A percentile compares a stretch with the other conserved stretches of the same genome.
Conservation (phyloP, 2,113 vertebrate genomes). For the Noturus placidus region DNA sequence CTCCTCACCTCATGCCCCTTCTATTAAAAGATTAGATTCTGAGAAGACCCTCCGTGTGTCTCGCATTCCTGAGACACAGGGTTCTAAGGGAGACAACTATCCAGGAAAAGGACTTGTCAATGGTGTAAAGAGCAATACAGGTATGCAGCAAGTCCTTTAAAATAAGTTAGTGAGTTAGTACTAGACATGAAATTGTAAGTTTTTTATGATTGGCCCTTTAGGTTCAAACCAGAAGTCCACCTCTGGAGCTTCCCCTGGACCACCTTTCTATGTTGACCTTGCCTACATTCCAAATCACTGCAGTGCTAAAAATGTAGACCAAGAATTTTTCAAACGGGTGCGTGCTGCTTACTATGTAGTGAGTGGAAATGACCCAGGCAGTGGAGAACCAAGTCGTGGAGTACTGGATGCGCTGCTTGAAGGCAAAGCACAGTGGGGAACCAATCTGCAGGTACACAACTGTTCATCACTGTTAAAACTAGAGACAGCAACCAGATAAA, state of each 20-base stretch:
- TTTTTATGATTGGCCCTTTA: conserved; percentile 43
- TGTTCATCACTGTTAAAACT: neutral
- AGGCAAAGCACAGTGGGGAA: conserved; percentile 95
- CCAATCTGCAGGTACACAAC: conserved; percentile 87
- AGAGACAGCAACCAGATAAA: neutral
- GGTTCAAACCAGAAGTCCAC: conserved; percentile 67
- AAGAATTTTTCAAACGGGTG: conserved; percentile 93
- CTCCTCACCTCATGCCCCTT: conserved; percentile 73
- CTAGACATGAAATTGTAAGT: neutral
- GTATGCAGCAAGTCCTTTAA: conserved; percentile 62
- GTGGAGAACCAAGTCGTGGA: conserved; percentile 89
- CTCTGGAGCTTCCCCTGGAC: conserved; percentile 70
- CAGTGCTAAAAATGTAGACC: conserved; percentile 94
- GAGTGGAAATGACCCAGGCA: conserved; percentile 90
- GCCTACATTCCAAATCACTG: conserved; percentile 98
- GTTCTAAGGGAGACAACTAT: conserved; percentile 71
- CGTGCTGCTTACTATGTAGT: conserved; percentile 93
- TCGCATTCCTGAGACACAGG: conserved; percentile 72
- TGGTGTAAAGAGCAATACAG: conserved; percentile 82
- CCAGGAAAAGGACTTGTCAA: conserved; percentile 80
- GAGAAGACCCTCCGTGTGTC: conserved; percentile 76
- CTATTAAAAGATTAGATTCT: conserved; percentile 77
- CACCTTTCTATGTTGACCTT: conserved; percentile 91
- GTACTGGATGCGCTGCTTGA: conserved; percentile 93
- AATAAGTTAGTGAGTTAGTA: neutral